phyloP scores from a whole-genome alignment of 2,113 vertebrate species.

The Aldabrachelys gigantea region DNA sequence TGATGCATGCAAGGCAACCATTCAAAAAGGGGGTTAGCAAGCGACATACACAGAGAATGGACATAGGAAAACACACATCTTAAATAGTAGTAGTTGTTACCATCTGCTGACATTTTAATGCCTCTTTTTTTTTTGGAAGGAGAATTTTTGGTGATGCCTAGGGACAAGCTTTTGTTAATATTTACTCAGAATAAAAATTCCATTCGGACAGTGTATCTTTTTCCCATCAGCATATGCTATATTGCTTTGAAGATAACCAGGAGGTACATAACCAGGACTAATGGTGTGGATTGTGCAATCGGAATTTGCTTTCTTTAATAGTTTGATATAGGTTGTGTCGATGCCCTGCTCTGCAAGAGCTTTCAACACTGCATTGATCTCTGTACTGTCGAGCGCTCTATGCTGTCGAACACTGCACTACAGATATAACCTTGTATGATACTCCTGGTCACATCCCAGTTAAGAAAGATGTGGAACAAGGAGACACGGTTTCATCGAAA shows the following conservation, averaged over 20 bases:
- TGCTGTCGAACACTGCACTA: too few species aligned
- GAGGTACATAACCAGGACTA: not conserved
- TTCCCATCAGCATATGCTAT: not conserved
- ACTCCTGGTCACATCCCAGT: too few species aligned
- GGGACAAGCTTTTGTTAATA: slow-evolving; percentile 19
- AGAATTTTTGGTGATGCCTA: slow-evolving; percentile 21
- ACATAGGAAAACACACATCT: not conserved
- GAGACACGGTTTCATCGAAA: too few species aligned
- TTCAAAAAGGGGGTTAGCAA: not conserved
- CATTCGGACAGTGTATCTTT: not conserved
- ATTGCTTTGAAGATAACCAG: not conserved
- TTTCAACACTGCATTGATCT: too few species aligned
- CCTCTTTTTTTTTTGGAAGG: slow-evolving; percentile 8
- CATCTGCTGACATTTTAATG: slow-evolving; percentile 40
- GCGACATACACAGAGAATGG: not conserved
- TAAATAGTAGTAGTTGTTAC: not conserved
- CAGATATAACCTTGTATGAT: too few species aligned
- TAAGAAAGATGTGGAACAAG: too few species aligned
- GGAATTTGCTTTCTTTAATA: too few species aligned
- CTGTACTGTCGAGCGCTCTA: too few species aligned
- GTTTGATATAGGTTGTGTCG: too few species aligned
- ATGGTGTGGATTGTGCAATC: not conserved
- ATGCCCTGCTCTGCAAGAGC: too few species aligned
- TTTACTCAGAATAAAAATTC: slow-evolving; percentile 21
- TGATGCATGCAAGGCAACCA: not conserved